Base-by-base conservation (phyloP, 2,888 invertebrate species). In the Lasioglossum lativentre region DNA sequence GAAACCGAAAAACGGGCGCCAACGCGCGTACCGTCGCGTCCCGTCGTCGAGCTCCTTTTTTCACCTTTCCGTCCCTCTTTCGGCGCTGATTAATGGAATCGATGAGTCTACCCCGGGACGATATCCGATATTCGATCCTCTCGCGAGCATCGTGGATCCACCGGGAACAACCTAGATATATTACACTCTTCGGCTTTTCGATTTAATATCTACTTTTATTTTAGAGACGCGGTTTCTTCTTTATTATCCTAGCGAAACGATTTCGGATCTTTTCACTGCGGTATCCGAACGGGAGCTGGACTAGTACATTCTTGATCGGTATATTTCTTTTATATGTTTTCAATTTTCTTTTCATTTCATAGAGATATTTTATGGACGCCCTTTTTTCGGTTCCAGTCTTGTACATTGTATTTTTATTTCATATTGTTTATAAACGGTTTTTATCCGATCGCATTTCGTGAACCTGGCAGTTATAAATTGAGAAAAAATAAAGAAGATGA, bases 71-170 rank as follows among this genome's bases (percentile, higher is more conserved):
- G 59, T 38, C 4, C 45, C 14, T 47, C 78, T 52, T 34, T 16
- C 4, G 14, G 38, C 27, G 10, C 42, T 79, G 83, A 83, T 80
- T 80, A 75, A 80, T 80, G 52, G 27, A 42, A 52, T 75, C 83
- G 45, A 72, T 80, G 83, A 79, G 79, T 82, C 71, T 71, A 40
- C 71, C 59, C 56, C 56, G 45, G 66, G 27, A 56, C 40, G 34
- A n/a, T 72, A 72, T 72, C 45, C 27, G 71, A 45, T 72, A 27
- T 27, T 72, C 42, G 71, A 45, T 72, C n/a, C 38, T 68, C 38
- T 19, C 30, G 19, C 23, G 19, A 68, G 23, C 66, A 30, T 10
- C 30, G 34, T 16, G 34, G 66, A 66, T 66, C 59, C 59, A 14
- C 59, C 59, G 59, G 27, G 59, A 16, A 27, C 56, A n/a, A 56